Evolutionary conservation across 2,113 vertebrate genomes (phyloP).

Genomic region (Brienomyrus brachyistius): DNA sequence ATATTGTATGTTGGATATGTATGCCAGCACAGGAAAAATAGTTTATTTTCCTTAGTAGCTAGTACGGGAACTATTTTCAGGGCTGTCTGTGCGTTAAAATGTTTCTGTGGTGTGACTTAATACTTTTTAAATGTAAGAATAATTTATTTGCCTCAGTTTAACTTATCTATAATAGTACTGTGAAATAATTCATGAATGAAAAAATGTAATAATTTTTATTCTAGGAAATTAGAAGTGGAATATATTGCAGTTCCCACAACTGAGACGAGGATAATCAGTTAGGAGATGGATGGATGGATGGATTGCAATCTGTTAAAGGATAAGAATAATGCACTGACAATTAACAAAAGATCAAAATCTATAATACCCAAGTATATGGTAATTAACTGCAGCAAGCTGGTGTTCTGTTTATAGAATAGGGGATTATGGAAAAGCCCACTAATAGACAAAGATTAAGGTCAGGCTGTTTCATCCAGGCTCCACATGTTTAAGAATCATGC

Average conservation of each 20-base stretch:
- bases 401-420: neutral
- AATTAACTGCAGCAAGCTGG: neutral
- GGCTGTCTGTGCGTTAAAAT: neutral
- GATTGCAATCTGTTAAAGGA: neutral
- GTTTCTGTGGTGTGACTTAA: neutral
- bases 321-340: neutral
- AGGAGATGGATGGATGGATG: neutral
- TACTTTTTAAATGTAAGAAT: neutral
- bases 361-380: neutral
- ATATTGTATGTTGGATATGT: neutral
- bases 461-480: neutral
- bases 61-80: neutral
- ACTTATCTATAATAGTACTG: neutral
- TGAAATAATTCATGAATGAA: neutral
- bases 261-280: neutral
- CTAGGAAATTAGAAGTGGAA: neutral
- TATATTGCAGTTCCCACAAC: neutral
- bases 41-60: neutral
- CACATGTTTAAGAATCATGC: neutral
- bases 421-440: neutral
- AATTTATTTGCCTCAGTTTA: neutral
- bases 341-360: neutral
- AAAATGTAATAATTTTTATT: too few relatives aligned
- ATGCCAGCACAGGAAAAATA: neutral
- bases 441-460: constrained; percentile 1